Evolutionary conservation across 2,888 invertebrate genomes (phyloP).

Genomic region (Tribolium freemani): DNA sequence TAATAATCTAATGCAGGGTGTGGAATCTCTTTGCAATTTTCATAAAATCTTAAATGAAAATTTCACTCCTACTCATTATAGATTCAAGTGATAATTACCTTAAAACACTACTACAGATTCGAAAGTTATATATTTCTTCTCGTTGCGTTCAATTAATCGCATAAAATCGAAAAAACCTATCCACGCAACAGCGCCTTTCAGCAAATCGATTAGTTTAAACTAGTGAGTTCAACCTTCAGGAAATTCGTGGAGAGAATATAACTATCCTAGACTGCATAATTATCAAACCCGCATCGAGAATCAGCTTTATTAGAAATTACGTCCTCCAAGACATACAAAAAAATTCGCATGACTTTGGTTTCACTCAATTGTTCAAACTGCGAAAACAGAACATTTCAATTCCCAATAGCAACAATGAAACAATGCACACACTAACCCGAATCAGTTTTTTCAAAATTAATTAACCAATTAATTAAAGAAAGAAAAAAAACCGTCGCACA

Average conservation of each 20-base stretch:
- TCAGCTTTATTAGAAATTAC: background rate
- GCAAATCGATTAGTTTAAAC: constrained; percentile 11
- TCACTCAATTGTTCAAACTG: constrained; percentile 22
- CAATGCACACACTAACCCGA: constrained; percentile 27
- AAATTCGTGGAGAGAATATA: constrained; percentile 17
- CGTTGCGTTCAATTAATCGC: background rate
- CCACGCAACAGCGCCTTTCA: constrained; percentile 22
- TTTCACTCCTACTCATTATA: background rate
- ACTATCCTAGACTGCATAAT: background rate
- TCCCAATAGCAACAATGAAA: constrained; percentile 29
- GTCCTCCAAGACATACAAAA: background rate
- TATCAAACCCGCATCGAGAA: constrained; percentile 1
- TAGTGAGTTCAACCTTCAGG: constrained; percentile 24
- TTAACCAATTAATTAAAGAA: background rate
- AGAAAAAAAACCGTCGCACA: constrained; percentile 9
- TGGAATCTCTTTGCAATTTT: constrained; percentile 15
- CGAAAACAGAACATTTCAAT: constrained; percentile 30
- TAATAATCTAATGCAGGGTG: constrained; percentile 41
- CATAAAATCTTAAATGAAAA: background rate
- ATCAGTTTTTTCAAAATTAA: background rate
- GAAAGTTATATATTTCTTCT: constrained; percentile 8
- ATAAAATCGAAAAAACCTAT: constrained; percentile 8
- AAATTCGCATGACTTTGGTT: constrained; percentile 17
- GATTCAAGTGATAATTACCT: background rate
- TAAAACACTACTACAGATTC: background rate